Conservation (phyloP, 2,113 vertebrate genomes). For the Heterocephalus glaber region DNA sequence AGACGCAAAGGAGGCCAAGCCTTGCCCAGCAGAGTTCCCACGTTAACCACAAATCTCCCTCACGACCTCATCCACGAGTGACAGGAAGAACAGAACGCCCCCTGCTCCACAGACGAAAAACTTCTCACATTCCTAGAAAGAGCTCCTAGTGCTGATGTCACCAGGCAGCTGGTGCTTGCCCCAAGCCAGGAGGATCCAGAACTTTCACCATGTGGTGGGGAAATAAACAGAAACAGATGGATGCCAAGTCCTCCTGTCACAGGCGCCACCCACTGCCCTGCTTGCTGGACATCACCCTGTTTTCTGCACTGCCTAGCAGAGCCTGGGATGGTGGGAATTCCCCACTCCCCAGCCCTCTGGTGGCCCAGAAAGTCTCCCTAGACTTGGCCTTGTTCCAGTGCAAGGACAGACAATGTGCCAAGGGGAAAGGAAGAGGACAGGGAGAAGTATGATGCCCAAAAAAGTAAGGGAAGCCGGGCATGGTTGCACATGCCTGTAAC, state of each 20-base stretch:
- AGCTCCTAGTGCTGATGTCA: not conserved
- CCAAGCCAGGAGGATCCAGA: slow-evolving; percentile 46
- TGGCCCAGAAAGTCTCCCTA: not conserved
- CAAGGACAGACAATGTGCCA: no score
- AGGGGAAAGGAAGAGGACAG: not conserved
- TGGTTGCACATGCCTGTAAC: not conserved
- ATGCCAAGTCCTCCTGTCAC: not conserved
- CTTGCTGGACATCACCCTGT: not conserved
- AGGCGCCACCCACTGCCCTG: not conserved
- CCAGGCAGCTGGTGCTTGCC: not conserved
- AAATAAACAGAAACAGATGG: slow-evolving; percentile 38
- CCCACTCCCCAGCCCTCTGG: not conserved
- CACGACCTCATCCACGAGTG: not conserved
- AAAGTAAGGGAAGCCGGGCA: not conserved
- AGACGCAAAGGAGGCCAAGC: not conserved
- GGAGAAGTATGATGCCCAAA: not conserved
- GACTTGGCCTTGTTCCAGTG: not conserved
- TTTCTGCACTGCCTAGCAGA: not conserved
- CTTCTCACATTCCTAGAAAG: slow-evolving; percentile 45
- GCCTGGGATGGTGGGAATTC: not conserved
- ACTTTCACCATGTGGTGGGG: slow-evolving; percentile 6
- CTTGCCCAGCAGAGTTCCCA: not conserved
- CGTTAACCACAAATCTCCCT: not conserved
- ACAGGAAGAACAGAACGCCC: not conserved
- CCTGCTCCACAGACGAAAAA: not conserved